Percentiles rank a stretch among this genome's conserved stretches.
These are phyloP conservation scores for Hylaeus anthracinus DNA, from an alignment of 1,140 invertebrate genomes.

Conservation along the genomic window DNA sequence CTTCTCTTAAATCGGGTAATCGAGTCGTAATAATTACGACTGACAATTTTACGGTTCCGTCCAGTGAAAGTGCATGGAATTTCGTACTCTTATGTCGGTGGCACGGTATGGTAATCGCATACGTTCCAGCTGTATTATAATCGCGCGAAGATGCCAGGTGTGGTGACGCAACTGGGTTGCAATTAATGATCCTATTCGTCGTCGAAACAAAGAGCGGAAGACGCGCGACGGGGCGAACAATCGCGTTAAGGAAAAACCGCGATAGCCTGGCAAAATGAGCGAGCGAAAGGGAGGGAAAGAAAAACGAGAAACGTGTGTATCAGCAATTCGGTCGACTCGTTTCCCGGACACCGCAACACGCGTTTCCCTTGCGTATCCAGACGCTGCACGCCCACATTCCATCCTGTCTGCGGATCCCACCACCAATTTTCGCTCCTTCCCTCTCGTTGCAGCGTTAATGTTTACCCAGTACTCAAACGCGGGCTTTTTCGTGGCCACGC, in stretches of 20 bases:
- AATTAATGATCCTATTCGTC: slow-evolving; percentile 9
- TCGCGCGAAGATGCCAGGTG: neutral
- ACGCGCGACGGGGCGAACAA: slow-evolving; percentile 37
- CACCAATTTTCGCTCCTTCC: slow-evolving; percentile 1
- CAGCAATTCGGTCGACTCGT: slow-evolving; percentile 24
- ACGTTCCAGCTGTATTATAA: neutral
- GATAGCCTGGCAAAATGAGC: slow-evolving; percentile 19
- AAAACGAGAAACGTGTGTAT: neutral
- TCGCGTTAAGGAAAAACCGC: slow-evolving; percentile 36
- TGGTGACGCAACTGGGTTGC: slow-evolving; percentile 19
- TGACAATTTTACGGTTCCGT: no score
- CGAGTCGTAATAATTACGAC: neutral
- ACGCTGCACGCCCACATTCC: slow-evolving; percentile 67
- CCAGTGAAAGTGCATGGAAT: neutral
- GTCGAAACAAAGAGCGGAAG: slow-evolving; percentile 24
- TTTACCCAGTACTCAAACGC: slow-evolving; percentile 38
- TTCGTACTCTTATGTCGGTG: neutral
- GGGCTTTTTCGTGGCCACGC: slow-evolving; percentile 41
- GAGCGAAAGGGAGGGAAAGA: slow-evolving; percentile 18
- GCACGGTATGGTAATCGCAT: neutral
- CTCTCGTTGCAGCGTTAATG: slow-evolving; percentile 19
- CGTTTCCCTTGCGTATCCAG: slow-evolving; percentile 22
- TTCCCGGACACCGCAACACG: slow-evolving; percentile 64
- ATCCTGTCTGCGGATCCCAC: slow-evolving; percentile 63
- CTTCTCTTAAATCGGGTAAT: no score